Evolutionary conservation across 2,888 invertebrate species (phyloP), one percentile per base, ranked within the genome.

Genomic region (Patella ulyssiponensis): DNA sequence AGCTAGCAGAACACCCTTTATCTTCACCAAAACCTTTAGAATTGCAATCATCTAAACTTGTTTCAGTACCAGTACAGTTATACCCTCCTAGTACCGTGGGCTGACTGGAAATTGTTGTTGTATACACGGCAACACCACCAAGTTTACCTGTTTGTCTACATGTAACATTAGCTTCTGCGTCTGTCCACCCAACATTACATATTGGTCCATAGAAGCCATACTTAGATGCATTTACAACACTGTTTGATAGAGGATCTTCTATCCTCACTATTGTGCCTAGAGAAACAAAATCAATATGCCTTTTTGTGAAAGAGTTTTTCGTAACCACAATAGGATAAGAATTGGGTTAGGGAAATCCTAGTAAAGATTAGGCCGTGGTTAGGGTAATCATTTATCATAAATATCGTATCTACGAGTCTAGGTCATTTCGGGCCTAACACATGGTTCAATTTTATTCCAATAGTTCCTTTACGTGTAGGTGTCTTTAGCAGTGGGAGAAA

Each of bases 171-270:
- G 89, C 88, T 11, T 85, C 86, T 12, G 74, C 76, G 71, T 88
- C 86, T 58, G 85, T 81, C 89, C 89, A 89, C 56, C 82, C 84
- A 12, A 74, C 69, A 15, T 84, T 81, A 79, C 89, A 89, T 11
- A 88, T 83, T 1, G 87, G 95, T 11, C 96, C 95, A 96, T 96
- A 96, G 69, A 94, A 93, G 1, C 95, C 95, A 80, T 94, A 94
- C 84, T 94, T 94, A 81, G 94, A 93, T 0, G 95, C 93, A 90
- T 95, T 95, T 12, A 95, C 90, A 52, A 94, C 92, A 0, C 95
- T 92, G 11, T 44, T 44, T 44, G 44, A 44, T 44, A 44, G 3
- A 5, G 44, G 44, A 44, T 44, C 1, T 4, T 44, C 44, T 5
- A 44, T 44, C 44, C 9, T 44, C 44, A 44, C 44, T 9, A 44